A percentile compares a stretch with the other conserved stretches of the same genome.
Conservation (phyloP, 2,113 vertebrate species). For the Albula glossodonta region DNA sequence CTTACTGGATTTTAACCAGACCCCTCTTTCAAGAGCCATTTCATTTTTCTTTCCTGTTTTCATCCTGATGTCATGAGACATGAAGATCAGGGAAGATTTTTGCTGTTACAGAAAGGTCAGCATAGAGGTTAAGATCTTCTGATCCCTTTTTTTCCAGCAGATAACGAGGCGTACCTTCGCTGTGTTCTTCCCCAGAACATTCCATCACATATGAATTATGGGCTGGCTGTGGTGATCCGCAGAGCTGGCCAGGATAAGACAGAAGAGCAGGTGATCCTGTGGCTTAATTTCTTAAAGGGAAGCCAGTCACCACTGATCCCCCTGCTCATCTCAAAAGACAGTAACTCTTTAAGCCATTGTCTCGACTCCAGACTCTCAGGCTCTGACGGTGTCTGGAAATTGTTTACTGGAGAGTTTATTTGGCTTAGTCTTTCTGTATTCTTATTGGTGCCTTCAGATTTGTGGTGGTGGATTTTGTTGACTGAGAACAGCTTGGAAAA, state of each 20-base stretch:
- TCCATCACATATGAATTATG: slow-evolving; percentile 52
- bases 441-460: too few species aligned
- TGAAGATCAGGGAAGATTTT: slow-evolving; percentile 65
- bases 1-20: slow-evolving; percentile 50
- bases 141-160: slow-evolving; percentile 58
- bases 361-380: not conserved
- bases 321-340: not conserved
- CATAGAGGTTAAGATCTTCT: slow-evolving; percentile 71
- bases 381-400: not conserved
- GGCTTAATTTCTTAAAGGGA: not conserved
- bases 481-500: too few species aligned
- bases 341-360: not conserved
- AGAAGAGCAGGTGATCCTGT: slow-evolving; percentile 47
- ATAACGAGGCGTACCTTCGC: slow-evolving; percentile 65
- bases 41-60: slow-evolving; percentile 1
- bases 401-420: too few species aligned
- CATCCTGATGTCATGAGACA: slow-evolving; percentile 54
- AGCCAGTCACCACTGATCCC: not conserved
- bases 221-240: slow-evolving; percentile 33
- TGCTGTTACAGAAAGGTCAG: slow-evolving; percentile 66
- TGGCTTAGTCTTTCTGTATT: too few species aligned
- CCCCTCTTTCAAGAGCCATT: slow-evolving; percentile 34
- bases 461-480: too few species aligned
- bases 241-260: slow-evolving; percentile 48
- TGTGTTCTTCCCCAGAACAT: slow-evolving; percentile 61